Evolutionary conservation across 2,113 vertebrate species (phyloP).

Genomic region (Elephantulus edwardii): DNA sequence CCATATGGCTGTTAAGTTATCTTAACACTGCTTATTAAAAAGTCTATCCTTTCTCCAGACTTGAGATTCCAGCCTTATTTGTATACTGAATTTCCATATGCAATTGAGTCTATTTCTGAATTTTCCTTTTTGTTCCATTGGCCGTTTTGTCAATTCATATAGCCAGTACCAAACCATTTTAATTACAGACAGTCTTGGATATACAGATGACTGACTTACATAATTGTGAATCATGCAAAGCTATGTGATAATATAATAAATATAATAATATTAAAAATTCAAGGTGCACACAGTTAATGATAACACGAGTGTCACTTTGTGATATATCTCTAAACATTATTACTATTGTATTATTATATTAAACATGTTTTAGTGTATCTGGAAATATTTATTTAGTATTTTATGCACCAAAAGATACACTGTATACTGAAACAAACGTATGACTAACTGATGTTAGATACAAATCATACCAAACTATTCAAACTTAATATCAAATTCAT

Average conservation of each 20-base stretch:
- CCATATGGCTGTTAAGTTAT: slow-evolving; percentile 21
- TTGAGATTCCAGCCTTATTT: slow-evolving; percentile 31
- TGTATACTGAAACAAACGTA: no score
- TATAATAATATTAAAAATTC: background rate
- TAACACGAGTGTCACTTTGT: background rate
- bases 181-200: background rate
- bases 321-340: background rate
- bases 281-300: background rate
- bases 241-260: background rate
- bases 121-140: slow-evolving; percentile 26
- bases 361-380: no score
- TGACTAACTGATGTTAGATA: no score
- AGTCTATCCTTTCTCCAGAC: slow-evolving; percentile 30
- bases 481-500: background rate
- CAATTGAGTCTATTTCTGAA: slow-evolving; percentile 11
- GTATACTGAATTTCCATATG: slow-evolving; percentile 29
- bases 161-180: background rate
- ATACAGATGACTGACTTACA: background rate
- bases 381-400: no score
- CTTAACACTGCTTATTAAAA: slow-evolving; percentile 31
- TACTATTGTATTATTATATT: background rate
- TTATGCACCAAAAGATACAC: no score
- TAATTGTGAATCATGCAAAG: background rate
- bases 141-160: slow-evolving; percentile 24
- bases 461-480: no score